phyloP scores from a whole-genome alignment of 2,113 vertebrate species.

The Psittacus erithacus region DNA sequence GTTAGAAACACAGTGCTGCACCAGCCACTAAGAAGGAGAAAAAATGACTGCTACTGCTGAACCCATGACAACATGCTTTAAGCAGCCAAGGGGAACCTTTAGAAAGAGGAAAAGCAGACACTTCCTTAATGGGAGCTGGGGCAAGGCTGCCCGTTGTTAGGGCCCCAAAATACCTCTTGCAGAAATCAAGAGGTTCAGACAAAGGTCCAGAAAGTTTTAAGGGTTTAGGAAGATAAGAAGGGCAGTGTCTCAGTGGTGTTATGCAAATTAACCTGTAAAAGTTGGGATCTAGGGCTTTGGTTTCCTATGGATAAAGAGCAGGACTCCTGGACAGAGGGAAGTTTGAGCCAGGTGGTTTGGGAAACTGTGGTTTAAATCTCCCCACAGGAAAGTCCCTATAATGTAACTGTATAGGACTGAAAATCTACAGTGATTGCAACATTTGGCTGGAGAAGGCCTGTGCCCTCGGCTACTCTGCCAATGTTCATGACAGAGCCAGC shows the following conservation, averaged over 20 bases:
- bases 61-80: not conserved
- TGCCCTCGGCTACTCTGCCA: not conserved
- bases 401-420: accelerated
- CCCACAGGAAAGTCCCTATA: not conserved
- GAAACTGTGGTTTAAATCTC: not conserved
- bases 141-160: not conserved
- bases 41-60: too few species aligned
- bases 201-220: not conserved
- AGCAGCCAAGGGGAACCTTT: not conserved
- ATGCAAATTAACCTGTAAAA: not conserved
- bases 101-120: not conserved
- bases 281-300: not conserved
- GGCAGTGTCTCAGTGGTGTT: not conserved
- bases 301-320: not conserved
- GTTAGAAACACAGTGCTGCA: too few species aligned
- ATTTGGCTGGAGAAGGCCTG: not conserved
- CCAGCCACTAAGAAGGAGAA: too few species aligned
- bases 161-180: not conserved
- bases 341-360: not conserved
- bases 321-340: not conserved
- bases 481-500: not conserved
- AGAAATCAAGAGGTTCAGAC: not conserved
- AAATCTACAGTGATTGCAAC: not conserved
- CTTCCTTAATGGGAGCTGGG: not conserved
- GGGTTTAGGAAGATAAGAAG: not conserved